Evolutionary conservation across 2,113 vertebrate genomes (phyloP), one percentile per base, ranked within the genome.

Genomic region (Neotragus pygmaeus): DNA sequence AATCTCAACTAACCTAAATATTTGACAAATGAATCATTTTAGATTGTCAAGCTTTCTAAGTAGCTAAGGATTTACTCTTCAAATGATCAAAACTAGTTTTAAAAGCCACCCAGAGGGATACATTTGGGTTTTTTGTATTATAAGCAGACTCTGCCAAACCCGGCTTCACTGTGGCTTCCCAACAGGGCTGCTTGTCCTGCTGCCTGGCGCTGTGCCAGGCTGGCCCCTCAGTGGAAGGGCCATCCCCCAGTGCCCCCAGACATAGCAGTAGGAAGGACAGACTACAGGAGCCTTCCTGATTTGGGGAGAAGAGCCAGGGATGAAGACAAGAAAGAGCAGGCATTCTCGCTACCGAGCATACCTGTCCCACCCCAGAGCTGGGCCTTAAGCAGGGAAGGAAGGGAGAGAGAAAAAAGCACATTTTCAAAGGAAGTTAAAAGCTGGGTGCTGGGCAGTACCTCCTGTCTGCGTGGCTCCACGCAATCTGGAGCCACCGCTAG

Each of bases 21-120:
- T 73, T 96, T 73, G 80, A 86, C 80, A 96, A 96, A 96, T 78
- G 64, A 96, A 89, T 94, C 51, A 45, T 82, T 94, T 97, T 47
- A 88, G 55, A 88, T 60, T 91, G 93, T 81, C 91, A 80, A 51
- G 86, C 91, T 90, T 93, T 85, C 96, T 80, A 94, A 82, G 36
- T 30, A 88, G 78, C 86, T 89, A 87, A 86, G 51, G 60, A 89
- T 95, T 94, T 93, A 93, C 82, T 96, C 47, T 83, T 57, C 60
- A 30, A 62, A 86, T 82, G 82, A 94, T 88, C 82, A 96, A 97
- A 94, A 95, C 62, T 82, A 39, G 66, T 92, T 96, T 90, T 81
- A 83, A 94, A 97, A 89, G 49, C 55, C 57, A 78, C 14, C 51
- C 51, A 57, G 43, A 96, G 60, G 77, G 47, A 94, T n/a, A 70